phyloP scores from a whole-genome alignment of 2,888 invertebrate species.

The Linyphia triangularis region DNA sequence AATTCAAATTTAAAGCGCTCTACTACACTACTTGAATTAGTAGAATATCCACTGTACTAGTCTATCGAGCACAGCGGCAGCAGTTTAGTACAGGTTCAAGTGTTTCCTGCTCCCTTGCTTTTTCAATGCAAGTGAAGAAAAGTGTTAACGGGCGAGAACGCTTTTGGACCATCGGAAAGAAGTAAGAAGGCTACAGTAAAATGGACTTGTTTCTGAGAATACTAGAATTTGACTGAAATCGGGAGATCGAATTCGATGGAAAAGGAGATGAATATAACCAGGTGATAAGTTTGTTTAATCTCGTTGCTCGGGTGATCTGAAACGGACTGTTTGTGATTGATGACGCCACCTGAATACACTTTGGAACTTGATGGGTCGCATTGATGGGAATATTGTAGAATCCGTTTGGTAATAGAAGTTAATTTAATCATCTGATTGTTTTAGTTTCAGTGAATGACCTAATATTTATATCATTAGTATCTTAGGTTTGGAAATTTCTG shows the following conservation, averaged over 20 bases:
- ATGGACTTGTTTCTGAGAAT: background rate
- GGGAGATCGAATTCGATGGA: background rate
- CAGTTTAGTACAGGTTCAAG: slow-evolving; percentile 38
- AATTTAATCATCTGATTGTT: background rate
- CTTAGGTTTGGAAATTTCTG: background rate
- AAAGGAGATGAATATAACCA: background rate
- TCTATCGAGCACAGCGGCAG: slow-evolving; percentile 23
- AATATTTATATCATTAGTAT: background rate
- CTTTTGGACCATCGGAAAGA: slow-evolving; percentile 69
- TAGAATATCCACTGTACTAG: background rate
- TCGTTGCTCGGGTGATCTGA: slow-evolving; percentile 18
- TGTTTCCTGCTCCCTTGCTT: slow-evolving; percentile 72
- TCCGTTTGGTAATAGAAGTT: background rate
- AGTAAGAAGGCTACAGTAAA: background rate
- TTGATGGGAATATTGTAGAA: background rate
- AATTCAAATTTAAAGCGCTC: background rate
- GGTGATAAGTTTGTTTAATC: background rate
- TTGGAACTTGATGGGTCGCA: background rate
- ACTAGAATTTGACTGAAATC: slow-evolving; percentile 5
- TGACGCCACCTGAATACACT: slow-evolving; percentile 11
- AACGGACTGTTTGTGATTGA: background rate
- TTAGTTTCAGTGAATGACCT: background rate
- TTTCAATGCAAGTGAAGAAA: slow-evolving; percentile 56
- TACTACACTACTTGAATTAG: background rate
- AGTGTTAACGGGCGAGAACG: slow-evolving; percentile 15